Evolutionary conservation across 2,888 invertebrate genomes (phyloP), one percentile per base, ranked within the genome.

Genomic region (Harpalus rufipes): DNA sequence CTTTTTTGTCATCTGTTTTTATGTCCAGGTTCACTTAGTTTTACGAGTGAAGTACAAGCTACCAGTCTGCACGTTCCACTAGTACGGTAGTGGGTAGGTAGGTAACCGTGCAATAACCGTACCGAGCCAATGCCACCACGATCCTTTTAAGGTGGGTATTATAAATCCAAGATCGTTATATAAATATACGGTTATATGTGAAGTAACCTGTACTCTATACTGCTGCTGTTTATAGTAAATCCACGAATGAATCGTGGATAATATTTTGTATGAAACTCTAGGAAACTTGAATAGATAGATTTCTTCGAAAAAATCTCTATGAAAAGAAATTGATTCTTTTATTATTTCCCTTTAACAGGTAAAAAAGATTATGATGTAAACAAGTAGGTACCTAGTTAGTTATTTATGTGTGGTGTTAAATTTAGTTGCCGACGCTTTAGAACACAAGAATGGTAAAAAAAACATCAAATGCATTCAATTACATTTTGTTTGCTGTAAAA

Each of bases 111-210:
- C 72, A 74, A 44, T 74, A 74, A 74, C 44, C 68, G 41, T 65
- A 65, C 65, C 32, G 39, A 68, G 41, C 68, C 44, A 44, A 41
- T 74, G 72, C 72, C 72, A 74, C 72, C 72, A 44, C 72, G 41
- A 41, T 14, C 63, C 81, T 12, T 61, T 44, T 81, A 81, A 21
- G 79, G 79, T 25, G 39, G 61, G 59, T 79, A 59, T 79, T 79
- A 81, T 63, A 65, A 81, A 61, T 41, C 39, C 51, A 14, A 74
- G 81, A 59, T 81, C 63, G 81, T 81, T 63, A 81, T 81, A 81
- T 81, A 81, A 81, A 81, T 81, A 81, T 63, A 65, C 65, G 65
- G 65, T 44, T 41, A 63, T 65, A 81, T 81, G 81, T 65, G 61
- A 81, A 81, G 59, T 32, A 59, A 79, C 59, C 79, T 61, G 61